These are phyloP conservation scores for Lasiurus cinereus DNA, from an alignment of 2,113 vertebrate genomes.

Conservation along the genomic window DNA sequence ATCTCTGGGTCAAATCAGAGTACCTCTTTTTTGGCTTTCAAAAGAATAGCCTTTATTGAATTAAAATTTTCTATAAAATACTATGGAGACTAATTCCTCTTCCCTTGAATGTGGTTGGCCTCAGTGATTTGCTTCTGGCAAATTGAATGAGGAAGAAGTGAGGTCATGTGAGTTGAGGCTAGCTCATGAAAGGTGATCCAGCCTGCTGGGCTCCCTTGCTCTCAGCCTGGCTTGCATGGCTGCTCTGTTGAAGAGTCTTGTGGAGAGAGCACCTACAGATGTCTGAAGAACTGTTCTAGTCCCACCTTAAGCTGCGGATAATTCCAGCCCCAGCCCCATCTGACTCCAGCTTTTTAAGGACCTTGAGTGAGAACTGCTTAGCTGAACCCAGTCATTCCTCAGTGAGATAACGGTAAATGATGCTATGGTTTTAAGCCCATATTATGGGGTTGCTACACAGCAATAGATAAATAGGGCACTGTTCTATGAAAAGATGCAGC, in stretches of 20 bases:
- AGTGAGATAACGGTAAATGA: not conserved
- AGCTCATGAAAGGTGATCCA: not conserved
- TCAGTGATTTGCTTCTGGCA: not conserved
- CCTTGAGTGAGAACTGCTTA: not conserved
- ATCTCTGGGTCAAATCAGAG: not conserved
- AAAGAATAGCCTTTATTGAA: not conserved
- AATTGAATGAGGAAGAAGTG: not conserved
- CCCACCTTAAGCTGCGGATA: not conserved
- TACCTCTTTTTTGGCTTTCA: constrained; percentile 38
- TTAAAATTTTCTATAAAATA: not conserved
- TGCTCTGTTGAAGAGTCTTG: not conserved
- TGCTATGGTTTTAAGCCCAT: not conserved
- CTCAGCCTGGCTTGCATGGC: not conserved
- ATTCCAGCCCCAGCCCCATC: not conserved
- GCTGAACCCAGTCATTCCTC: not conserved
- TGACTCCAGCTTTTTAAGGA: not conserved
- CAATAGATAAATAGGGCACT: not conserved
- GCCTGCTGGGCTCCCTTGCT: not conserved
- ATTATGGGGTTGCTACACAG: not conserved
- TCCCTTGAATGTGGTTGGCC: not conserved
- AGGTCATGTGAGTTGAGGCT: not conserved
- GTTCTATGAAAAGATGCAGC: not conserved
- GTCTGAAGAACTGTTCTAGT: not conserved
- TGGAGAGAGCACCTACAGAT: not conserved
- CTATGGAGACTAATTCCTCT: not conserved